A percentile compares a stretch with the other conserved stretches of the same genome.
phyloP scores from a whole-genome alignment of 2,888 invertebrate species.

The Pseudolycoriella hygida region DNA sequence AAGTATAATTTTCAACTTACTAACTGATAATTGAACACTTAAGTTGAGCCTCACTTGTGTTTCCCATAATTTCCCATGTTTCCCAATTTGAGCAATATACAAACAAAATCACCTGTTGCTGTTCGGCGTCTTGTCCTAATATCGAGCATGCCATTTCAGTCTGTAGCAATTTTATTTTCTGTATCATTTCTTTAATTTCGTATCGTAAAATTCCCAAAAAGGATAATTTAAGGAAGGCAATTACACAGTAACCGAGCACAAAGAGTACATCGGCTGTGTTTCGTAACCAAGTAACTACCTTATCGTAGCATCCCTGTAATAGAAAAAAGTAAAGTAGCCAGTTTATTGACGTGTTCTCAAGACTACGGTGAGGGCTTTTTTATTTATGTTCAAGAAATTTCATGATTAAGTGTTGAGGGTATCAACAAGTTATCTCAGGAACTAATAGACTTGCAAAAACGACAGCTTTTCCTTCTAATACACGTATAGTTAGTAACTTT shows the following conservation, averaged over 20 bases:
- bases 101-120: constrained; percentile 10
- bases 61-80: too few relatives aligned
- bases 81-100: background rate
- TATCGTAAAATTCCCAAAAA: constrained; percentile 73
- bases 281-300: constrained; percentile 53
- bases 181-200: constrained; percentile 82
- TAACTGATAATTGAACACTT: too few relatives aligned
- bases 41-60: too few relatives aligned
- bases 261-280: constrained; percentile 66
- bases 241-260: constrained; percentile 71
- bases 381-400: too few relatives aligned
- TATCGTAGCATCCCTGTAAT: constrained; percentile 49
- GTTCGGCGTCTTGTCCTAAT: constrained; percentile 19
- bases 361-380: background rate
- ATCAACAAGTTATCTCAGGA: too few relatives aligned
- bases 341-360: background rate
- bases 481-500: too few relatives aligned
- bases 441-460: too few relatives aligned
- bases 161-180: constrained; percentile 67
- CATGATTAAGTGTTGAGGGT: too few relatives aligned
- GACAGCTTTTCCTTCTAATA: too few relatives aligned
- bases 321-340: constrained; percentile 1
- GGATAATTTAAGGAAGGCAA: constrained; percentile 75
- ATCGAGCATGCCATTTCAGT: constrained; percentile 42
- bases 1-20: too few relatives aligned